Evolutionary conservation across 2,113 vertebrate genomes (phyloP), one percentile per base, ranked within the genome.

Genomic region (Sprattus sprattus): DNA sequence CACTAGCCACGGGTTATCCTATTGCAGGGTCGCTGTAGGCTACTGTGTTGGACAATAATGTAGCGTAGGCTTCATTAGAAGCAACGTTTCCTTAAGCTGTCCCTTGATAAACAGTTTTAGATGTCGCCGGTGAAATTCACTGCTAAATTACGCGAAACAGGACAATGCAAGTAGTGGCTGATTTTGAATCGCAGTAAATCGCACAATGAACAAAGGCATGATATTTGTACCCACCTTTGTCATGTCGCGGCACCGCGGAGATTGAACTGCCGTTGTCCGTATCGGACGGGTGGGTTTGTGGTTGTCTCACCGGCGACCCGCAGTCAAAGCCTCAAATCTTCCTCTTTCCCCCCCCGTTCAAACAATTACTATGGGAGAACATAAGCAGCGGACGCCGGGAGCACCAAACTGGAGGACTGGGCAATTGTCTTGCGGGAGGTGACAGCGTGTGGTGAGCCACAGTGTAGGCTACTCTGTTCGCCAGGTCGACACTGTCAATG

Each of bases 241-340:
- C 71, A 78, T 78, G 71, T 78, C 71, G 71, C 67, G 28, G 25
- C 67, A 75, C 25, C 25, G 67, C 28, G 71, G 71, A 78, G 71
- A 32, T 78, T 78, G 25, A 78, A 78, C 71, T 39, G 28, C 32
- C 71, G 71, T 78, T 78, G 10, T 32, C 71, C 71, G 44, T 15
- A 39, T 28, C 71, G 11, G 71, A 39, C 71, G 71, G 32, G 28
- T 44, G 71, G 28, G 71, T 78, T 32, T 78, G 71, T 78, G 71
- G 71, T 78, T 15, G 25, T 32, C 13, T 78, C 28, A 15, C 32
- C 71, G 71, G 28, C 28, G 71, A 44, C 64, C 71, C 18, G 54
- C 54, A 60, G 54, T 60, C 20, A 60, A 60, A 39, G 22, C 18
- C 54, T 22, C 4, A 60, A 22, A 60, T 60, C 54, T 54, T 18